These are phyloP conservation scores for Cynopterus sphinx DNA, from an alignment of 2,797 vertebrate genomes.

Conservation along the genomic window DNA sequence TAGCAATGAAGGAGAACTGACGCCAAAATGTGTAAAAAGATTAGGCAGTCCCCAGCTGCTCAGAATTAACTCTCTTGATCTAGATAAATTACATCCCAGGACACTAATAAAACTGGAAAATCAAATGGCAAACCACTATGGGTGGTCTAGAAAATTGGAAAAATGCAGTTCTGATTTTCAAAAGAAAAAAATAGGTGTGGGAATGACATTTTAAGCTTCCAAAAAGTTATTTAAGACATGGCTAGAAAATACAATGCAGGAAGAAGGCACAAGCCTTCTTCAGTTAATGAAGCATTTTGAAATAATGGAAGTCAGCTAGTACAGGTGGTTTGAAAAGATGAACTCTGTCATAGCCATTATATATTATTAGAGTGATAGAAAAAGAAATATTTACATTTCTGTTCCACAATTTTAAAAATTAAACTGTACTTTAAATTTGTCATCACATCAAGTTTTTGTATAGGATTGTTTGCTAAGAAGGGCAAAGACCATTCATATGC, in stretches of 20 bases:
- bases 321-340: neutral
- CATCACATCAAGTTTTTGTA: slow-evolving; percentile 1
- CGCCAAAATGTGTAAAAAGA: slow-evolving; percentile 26
- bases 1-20: neutral
- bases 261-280: neutral
- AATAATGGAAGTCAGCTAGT: neutral
- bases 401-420: neutral
- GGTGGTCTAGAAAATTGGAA: neutral
- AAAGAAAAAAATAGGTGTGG: slow-evolving; percentile 14
- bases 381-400: slow-evolving; percentile 19
- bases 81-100: slow-evolving; percentile 57
- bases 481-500: neutral
- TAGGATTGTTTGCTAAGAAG: slow-evolving; percentile 46
- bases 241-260: neutral
- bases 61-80: slow-evolving; percentile 49
- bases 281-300: neutral
- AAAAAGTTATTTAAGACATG: slow-evolving; percentile 25
- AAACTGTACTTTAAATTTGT: neutral
- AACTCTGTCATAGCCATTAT: neutral
- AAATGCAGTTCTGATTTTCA: neutral
- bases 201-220: slow-evolving; percentile 37
- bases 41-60: slow-evolving; percentile 35
- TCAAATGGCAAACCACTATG: slow-evolving; percentile 9
- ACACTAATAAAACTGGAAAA: slow-evolving; percentile 46
- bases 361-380: neutral